phyloP scores from a whole-genome alignment of 2,113 vertebrate genomes.

The Semnornis frantzii region DNA sequence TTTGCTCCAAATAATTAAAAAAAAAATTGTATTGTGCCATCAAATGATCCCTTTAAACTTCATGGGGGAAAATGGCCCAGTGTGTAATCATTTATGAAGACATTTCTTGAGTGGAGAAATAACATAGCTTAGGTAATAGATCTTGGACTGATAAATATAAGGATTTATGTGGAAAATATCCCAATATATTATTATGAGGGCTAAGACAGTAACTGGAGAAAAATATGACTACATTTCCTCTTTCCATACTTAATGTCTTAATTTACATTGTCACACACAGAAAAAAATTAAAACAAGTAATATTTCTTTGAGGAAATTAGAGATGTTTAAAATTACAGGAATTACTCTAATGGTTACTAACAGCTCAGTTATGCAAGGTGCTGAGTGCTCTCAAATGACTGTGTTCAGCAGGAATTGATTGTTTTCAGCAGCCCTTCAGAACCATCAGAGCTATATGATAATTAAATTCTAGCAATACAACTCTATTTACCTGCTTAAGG shows the following conservation, averaged over 20 bases:
- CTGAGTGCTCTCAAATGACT: neutral
- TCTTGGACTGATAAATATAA: neutral
- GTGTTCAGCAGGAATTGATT: neutral
- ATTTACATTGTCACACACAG: neutral
- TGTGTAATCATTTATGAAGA: neutral
- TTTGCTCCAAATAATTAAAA: conserved; percentile 3
- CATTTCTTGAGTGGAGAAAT: neutral
- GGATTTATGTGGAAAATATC: conserved; percentile 12
- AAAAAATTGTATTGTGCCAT: neutral
- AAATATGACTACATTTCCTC: neutral
- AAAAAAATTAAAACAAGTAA: neutral
- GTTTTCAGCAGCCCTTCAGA: neutral
- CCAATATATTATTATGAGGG: neutral
- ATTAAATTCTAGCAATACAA: neutral
- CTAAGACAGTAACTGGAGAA: neutral
- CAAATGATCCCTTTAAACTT: neutral
- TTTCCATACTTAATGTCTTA: neutral
- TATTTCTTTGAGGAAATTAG: neutral
- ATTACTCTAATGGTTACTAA: neutral
- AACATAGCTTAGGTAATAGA: neutral
- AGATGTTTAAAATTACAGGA: neutral
- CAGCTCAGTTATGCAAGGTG: neutral
- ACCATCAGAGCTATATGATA: neutral
- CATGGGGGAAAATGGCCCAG: fast-evolving
- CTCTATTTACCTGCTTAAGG: neutral